Evolutionary conservation across 2,113 vertebrate species (phyloP).

Genomic region (Tamias sibiricus): DNA sequence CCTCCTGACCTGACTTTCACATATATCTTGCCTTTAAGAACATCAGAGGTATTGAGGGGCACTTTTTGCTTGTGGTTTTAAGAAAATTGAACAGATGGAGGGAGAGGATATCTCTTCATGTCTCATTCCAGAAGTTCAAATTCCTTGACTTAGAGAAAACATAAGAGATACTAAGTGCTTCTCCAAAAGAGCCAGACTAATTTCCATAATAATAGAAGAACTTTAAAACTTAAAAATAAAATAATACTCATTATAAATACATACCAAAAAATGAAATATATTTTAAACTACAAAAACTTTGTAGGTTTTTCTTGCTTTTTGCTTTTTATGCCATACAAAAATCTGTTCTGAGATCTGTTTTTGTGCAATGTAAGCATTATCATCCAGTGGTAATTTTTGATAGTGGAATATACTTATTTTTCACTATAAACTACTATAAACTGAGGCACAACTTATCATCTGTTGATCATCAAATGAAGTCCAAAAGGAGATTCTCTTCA

Average conservation of each 20-base stretch:
- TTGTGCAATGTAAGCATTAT: not conserved
- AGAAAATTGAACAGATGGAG: not conserved
- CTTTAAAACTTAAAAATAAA: not conserved
- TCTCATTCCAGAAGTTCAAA: not conserved
- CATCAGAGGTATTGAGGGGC: not conserved
- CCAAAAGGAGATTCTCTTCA: not conserved
- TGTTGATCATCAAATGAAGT: not conserved
- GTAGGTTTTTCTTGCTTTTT: not conserved
- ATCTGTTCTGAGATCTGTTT: not conserved
- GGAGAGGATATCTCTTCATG: not conserved
- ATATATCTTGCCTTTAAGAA: not conserved
- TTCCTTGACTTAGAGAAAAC: not conserved
- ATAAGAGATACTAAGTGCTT: not conserved
- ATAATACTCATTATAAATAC: not conserved
- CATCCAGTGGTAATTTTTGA: not conserved
- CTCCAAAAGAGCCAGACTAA: not conserved
- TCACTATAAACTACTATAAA: not conserved
- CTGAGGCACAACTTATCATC: not conserved
- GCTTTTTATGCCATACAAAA: not conserved
- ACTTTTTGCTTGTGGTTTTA: not conserved
- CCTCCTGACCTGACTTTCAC: not conserved
- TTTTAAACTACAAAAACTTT: not conserved
- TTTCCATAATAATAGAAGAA: not conserved
- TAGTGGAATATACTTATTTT: conserved; percentile 18
- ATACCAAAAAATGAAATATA: not conserved